A percentile compares a stretch with the other conserved stretches of the same genome.
These are phyloP conservation scores for Zaprionus davidi DNA, from an alignment of 1,140 invertebrate species.

Conservation along the genomic window DNA sequence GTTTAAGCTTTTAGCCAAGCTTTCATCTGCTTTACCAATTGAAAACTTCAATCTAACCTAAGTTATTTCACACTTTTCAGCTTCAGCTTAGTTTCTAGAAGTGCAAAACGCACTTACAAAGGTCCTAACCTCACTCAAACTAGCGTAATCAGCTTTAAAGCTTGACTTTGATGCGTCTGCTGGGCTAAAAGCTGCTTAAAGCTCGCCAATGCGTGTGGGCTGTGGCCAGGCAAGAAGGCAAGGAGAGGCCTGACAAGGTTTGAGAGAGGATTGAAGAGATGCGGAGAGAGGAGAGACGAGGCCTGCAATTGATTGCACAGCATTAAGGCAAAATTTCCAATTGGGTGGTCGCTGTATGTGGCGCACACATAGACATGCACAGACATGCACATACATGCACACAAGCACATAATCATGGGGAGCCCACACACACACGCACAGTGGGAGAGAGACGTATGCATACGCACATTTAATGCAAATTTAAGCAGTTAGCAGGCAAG, in stretches of 20 bases:
- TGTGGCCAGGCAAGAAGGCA: background rate
- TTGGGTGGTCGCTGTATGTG: constrained; percentile 56
- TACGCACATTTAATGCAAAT: constrained; percentile 81
- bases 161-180: constrained; percentile 17
- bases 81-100: background rate
- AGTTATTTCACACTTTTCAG: background rate
- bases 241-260: background rate
- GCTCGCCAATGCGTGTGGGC: constrained; percentile 19
- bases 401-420: constrained; percentile 21
- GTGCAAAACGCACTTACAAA: background rate
- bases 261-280: constrained; percentile 9
- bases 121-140: background rate
- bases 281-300: background rate
- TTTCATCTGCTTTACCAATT: background rate
- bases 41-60: background rate
- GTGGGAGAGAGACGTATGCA: constrained; percentile 37
- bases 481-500: constrained; percentile 81
- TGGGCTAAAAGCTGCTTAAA: constrained; percentile 30
- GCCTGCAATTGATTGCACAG: constrained; percentile 61
- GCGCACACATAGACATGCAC: constrained; percentile 12
- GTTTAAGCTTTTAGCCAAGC: background rate
- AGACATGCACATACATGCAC: background rate
- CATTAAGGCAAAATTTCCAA: constrained; percentile 70
- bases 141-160: constrained; percentile 22
- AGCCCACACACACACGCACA: constrained; percentile 28